A percentile compares a stretch with the other conserved stretches of the same genome.
Evolutionary conservation across 2,888 invertebrate species (phyloP).

Genomic region (Coenonympha arcania): DNA sequence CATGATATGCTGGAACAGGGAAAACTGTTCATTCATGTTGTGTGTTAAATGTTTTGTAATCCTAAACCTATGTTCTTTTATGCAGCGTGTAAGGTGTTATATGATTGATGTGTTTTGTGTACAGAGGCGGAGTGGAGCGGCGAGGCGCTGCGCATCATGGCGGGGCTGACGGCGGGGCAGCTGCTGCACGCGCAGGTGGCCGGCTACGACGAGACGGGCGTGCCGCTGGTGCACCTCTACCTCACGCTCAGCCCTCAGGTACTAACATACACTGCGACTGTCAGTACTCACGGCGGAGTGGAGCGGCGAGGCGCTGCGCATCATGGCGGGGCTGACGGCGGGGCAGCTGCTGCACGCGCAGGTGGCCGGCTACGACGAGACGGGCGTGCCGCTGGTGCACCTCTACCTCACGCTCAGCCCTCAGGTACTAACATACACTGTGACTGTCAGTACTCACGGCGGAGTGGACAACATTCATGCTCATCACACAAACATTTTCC

Average conservation of each 20-base stretch:
- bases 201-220: slow-evolving; percentile 84
- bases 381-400: slow-evolving; percentile 75
- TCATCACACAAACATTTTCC: not conserved
- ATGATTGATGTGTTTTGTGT: slow-evolving; percentile 5
- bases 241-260: slow-evolving; percentile 82
- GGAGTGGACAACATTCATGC: no score
- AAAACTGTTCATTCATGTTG: no score
- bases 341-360: slow-evolving; percentile 91
- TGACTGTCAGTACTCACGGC: no score
- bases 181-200: slow-evolving; percentile 91
- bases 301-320: slow-evolving; percentile 83
- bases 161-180: slow-evolving; percentile 85
- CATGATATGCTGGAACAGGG: no score
- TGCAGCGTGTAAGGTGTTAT: not conserved
- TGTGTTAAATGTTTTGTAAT: no score
- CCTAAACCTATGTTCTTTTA: no score
- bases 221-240: slow-evolving; percentile 88
- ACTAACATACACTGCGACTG: no score
- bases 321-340: slow-evolving; percentile 85
- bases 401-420: slow-evolving; percentile 83
- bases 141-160: slow-evolving; percentile 84
- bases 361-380: slow-evolving; percentile 86
- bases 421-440: slow-evolving; percentile 79
- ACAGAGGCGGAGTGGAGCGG: slow-evolving; percentile 79
- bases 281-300: no score